These are phyloP conservation scores for Charaxes varanes DNA, from an alignment of 1,140 invertebrate species.

Conservation along the genomic window DNA sequence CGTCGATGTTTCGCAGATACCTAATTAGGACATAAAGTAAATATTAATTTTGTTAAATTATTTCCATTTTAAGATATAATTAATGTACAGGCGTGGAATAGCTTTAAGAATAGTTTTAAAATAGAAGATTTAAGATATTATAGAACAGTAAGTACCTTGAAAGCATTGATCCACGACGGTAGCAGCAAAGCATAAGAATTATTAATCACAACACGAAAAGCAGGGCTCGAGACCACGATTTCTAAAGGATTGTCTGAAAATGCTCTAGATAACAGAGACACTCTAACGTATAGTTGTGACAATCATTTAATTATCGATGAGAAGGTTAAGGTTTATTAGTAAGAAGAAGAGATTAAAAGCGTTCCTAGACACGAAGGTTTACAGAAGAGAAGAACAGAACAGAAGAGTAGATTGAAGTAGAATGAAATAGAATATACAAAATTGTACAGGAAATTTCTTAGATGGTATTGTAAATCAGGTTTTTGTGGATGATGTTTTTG, in stretches of 20 bases:
- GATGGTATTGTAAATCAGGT: constrained; percentile 22
- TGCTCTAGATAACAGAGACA: constrained; percentile 18
- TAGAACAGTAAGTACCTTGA: constrained; percentile 56
- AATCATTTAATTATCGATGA: constrained; percentile 37
- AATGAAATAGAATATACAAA: no score
- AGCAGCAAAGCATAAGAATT: constrained; percentile 67
- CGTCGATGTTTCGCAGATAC: neutral
- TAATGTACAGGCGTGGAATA: constrained; percentile 44
- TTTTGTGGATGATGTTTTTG: constrained; percentile 20
- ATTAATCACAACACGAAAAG: constrained; percentile 68
- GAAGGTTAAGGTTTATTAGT: constrained; percentile 38
- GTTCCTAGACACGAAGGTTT: constrained; percentile 10
- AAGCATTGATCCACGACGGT: constrained; percentile 63
- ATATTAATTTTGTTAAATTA: constrained; percentile 26
- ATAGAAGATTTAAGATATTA: constrained; percentile 42
- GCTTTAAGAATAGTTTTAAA: constrained; percentile 32
- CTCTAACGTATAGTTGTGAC: constrained; percentile 15
- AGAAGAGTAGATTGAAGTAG: no score
- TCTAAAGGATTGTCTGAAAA: constrained; percentile 37
- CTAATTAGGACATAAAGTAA: constrained; percentile 4
- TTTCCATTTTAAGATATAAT: constrained; percentile 17
- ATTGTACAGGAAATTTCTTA: no score
- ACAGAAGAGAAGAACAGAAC: no score
- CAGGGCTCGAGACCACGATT: constrained; percentile 37
- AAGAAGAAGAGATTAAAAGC: constrained; percentile 27